Base-by-base conservation (phyloP, 1,140 invertebrate species). In the Colletes latitarsis region DNA sequence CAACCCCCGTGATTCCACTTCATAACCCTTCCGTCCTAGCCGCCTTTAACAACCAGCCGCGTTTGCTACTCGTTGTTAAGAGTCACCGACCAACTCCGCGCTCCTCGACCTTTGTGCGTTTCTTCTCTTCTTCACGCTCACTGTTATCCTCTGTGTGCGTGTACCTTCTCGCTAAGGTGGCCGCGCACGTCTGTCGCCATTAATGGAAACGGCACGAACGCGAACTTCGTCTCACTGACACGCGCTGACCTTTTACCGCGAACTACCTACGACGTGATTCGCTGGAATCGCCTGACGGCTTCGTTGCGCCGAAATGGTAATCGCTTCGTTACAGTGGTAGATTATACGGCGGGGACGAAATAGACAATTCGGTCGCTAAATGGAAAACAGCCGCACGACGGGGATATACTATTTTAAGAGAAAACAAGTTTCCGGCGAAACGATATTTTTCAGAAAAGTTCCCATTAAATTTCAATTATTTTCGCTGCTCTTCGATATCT, bases 191-290 rank as follows among this genome's bases (percentile, higher is more conserved):
- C 55, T 52, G 71, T 74, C 67, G 60, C 71, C 68, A 84, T 81
- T 74, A 81, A 84, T 81, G 80, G 73, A 81, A 85, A 84, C 70
- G 74, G 62, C 49, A 63, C 55, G 62, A 68, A 70, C 77, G 19
- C 52, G 30, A 70, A 71, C 57, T 46, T 46, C 76, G 55, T 21
- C n/a, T 52, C 19, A 14, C 76, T 55, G 68, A 78, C 77, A 72
- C 68, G 69, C 69, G 77, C 15, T 73, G 77, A 81, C 62, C 83
- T 80, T 84, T 81, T n/a, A 62, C 83, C 81, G 58, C 60, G 69
- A 69, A 79, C 70, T 46, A 57, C 41, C 55, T 46, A 66, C 63
- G 70, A 53, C 62, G 30, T 53, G 49, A 46, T 80, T 67, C 72
- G 55, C 72, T 64, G 73, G 57, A 69, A 75, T 69, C 63, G 10